Base-by-base conservation (phyloP, 2,888 invertebrate genomes). In the Zhuqinia jingwanae region DNA sequence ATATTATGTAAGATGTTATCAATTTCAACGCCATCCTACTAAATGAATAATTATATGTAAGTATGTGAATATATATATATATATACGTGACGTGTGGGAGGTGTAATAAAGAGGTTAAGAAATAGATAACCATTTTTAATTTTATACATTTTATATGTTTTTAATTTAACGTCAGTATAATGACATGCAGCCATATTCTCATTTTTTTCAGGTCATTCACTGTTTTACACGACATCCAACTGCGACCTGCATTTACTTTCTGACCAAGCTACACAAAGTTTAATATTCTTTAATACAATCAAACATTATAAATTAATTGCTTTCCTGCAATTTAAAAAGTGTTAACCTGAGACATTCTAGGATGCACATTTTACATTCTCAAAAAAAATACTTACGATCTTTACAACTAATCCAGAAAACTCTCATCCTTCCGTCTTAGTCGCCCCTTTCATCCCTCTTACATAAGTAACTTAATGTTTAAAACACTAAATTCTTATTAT, bases 171-270 rank as follows among this genome's bases (percentile, higher is more conserved):
- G 80, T 80, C 65, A 80, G 3, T 3, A 80, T 65, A 53, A 80
- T 80, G 80, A 65, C 80, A 80, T 80, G 68, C 80, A 80, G 36
- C 63, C 63, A 63, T 63, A 80, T 30, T 63, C 63, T 63, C 63
- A 63, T 63, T 80, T 78, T n/a, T 36, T 27, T 80, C 80, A 80
- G 80, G 80, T 80, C 80, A 80, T 80, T 80, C 80, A 80, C 27
- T 36, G 56, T 30, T 77, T 77, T 77, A 58, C 76, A 77, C 36
- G 5, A 8, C 58, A 77, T 77, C 36, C 76, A 77, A 22, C 11
- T 20, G 3, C n/a, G n/a, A n/a, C 8, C 8, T 36, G 36, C 11
- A 20, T 70, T 47, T 30, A 5, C 50, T 30, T 17, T n/a, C 25
- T 30, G 53, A 30, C 53, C 56, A 56, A 30, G 36, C 73, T 56